A percentile compares a stretch with the other conserved stretches of the same genome.
Conservation (phyloP, 2,113 vertebrate genomes). For the Ceuthmochares aereus region DNA sequence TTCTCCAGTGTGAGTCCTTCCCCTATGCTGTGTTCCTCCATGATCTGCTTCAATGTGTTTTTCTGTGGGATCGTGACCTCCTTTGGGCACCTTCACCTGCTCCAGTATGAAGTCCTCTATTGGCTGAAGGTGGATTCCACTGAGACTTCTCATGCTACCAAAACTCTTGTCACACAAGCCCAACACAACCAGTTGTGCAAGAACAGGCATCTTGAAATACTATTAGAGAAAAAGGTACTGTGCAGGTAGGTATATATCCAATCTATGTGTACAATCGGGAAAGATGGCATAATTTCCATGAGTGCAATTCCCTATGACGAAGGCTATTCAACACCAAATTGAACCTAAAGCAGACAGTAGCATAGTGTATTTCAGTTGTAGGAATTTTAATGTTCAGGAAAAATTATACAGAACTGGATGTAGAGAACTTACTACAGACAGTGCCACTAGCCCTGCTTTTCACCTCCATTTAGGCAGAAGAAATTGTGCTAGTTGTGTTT, state of each 20-base stretch:
- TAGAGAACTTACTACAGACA: neutral
- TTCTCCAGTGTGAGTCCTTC: no score
- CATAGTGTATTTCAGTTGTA: neutral
- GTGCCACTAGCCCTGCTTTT: neutral
- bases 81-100: no score
- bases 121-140: no score
- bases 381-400: neutral
- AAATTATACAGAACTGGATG: neutral
- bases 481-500: neutral
- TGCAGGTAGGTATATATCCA: neutral
- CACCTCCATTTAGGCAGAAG: neutral
- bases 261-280: neutral
- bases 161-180: no score
- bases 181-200: neutral
- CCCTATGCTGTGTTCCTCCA: no score
- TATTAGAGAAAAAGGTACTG: neutral
- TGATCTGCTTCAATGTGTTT: no score
- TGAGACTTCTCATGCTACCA: no score
- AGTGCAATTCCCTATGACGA: neutral
- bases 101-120: no score
- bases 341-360: neutral
- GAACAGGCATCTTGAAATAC: neutral
- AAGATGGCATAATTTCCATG: neutral
- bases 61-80: no score
- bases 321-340: neutral